Evolutionary conservation across 1,140 invertebrate genomes (phyloP), one percentile per base, ranked within the genome.

Genomic region (Cotesia typhae): DNA sequence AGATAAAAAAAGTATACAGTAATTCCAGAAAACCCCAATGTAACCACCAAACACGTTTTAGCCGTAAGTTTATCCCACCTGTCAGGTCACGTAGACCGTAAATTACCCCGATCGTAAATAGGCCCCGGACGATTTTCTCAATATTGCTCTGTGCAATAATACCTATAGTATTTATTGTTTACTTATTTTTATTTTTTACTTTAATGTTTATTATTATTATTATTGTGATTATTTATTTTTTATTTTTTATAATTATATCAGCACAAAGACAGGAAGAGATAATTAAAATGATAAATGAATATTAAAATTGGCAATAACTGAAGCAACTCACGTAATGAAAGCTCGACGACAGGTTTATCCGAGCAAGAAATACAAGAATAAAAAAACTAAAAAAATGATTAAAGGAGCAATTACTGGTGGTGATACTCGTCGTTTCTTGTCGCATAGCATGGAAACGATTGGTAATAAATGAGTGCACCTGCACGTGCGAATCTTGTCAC

Each of bases 21-120:
- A 41, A 41, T 41, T 41, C 38, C 38, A 55, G 53, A 5, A 55
- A 20, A 55, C n/a, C 53, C 12, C 53, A 55, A n/a, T 55, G 17
- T 63, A n/a, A 35, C 60, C 60, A 63, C 60, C 35, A 28, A 12
- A 28, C 60, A 63, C 60, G 60, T 63, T 37, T 63, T 37, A 28
- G 20, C n/a, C 60, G 60, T 63, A 63, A 64, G 61, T 68, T 67
- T 66, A 69, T 67, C 63, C 69, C 71, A 75, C 74, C 74, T 73
- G 68, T 68, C 52, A 52, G 66, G 57, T 72, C 66, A 73, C 63
- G 73, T 55, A 73, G 60, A 76, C 73, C 76, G 70, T 78, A 76
- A 78, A 78, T 78, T 73, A 78, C 65, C 41, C 60, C 71, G 73
- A 76, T 78, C 73, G 71, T 76, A 76, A 78, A 72, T 72, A 73